These are phyloP conservation scores for Drosophila triauraria DNA, from an alignment of 1,140 invertebrate genomes.

Conservation along the genomic window DNA sequence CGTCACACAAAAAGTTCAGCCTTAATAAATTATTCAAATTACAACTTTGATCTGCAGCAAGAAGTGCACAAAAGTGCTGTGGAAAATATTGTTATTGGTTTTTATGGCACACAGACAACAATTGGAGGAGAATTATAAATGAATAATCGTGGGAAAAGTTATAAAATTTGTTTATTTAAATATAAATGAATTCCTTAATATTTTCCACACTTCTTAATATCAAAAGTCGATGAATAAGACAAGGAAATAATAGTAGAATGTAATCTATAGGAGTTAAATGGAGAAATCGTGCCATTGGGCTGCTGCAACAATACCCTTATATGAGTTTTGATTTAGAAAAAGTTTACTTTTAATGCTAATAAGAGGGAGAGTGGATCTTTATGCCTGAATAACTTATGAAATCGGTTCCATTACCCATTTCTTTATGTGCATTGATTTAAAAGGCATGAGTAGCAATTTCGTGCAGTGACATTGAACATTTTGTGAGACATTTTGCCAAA, in stretches of 20 bases:
- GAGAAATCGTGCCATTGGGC: not conserved
- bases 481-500: conserved; percentile 48
- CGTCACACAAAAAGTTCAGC: conserved; percentile 31
- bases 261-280: not conserved
- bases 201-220: not conserved
- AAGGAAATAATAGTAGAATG: not conserved
- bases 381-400: not conserved
- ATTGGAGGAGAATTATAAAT: not conserved
- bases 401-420: not conserved
- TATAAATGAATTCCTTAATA: too few species aligned
- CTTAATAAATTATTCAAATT: conserved; percentile 52
- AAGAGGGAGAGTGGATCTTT: not conserved
- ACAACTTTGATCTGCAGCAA: conserved; percentile 37
- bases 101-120: not conserved
- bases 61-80: conserved; percentile 21
- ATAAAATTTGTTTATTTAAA: not conserved
- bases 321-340: not conserved
- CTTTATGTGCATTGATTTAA: conserved; percentile 40
- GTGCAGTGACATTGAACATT: conserved; percentile 69
- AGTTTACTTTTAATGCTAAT: not conserved
- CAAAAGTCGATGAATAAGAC: not conserved
- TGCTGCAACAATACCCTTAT: not conserved
- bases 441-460: conserved; percentile 39
- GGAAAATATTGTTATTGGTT: conserved; percentile 51
- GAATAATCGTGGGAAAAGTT: not conserved